These are phyloP conservation scores for Sus cebifrons DNA, from an alignment of 2,797 vertebrate genomes.

Conservation along the genomic window DNA sequence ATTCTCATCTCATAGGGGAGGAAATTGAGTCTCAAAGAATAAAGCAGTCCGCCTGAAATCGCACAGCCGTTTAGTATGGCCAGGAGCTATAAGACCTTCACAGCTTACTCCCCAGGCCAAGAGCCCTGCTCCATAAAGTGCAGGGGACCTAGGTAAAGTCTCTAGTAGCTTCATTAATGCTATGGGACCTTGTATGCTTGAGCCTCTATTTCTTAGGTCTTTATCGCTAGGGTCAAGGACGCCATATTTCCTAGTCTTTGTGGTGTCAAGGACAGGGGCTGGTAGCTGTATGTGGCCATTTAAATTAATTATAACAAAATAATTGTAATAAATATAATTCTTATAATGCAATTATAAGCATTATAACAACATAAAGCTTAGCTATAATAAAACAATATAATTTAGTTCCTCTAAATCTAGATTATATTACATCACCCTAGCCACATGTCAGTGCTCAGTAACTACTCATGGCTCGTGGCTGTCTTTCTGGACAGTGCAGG, in stretches of 20 bases:
- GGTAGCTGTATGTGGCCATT: not conserved
- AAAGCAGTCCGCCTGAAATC: not conserved
- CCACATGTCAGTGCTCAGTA: not conserved
- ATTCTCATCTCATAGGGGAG: not conserved
- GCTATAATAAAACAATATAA: not conserved
- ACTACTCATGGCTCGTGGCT: not conserved
- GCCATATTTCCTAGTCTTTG: not conserved
- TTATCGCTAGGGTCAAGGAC: not conserved
- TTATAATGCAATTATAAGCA: too few species aligned
- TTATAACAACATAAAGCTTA: not conserved
- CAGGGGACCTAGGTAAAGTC: not conserved
- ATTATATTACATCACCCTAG: too few species aligned
- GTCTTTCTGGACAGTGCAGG: not conserved
- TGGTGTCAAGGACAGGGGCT: too few species aligned
- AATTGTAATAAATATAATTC: too few species aligned
- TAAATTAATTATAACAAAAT: not conserved
- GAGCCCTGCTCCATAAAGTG: not conserved
- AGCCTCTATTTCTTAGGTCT: not conserved
- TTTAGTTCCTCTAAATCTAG: not conserved
- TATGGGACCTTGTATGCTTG: not conserved
- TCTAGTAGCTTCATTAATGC: not conserved
- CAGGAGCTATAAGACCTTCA: not conserved
- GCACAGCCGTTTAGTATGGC: not conserved
- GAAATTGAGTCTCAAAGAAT: not conserved
- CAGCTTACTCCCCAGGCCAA: not conserved